These are phyloP conservation scores for Zygaena filipendulae DNA, from an alignment of 2,888 invertebrate species.

Conservation along the genomic window DNA sequence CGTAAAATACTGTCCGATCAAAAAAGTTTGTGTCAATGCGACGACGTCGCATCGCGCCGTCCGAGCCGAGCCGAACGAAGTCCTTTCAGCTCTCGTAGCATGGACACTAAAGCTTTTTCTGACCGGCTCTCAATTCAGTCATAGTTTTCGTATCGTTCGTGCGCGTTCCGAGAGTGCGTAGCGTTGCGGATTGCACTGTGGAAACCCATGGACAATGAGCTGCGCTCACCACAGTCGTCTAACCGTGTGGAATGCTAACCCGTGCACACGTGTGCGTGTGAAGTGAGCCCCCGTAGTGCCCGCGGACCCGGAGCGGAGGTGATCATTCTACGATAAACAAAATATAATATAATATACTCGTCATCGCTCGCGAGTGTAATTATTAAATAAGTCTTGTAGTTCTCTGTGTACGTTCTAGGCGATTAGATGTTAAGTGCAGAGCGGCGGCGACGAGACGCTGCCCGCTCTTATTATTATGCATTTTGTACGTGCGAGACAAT, in stretches of 20 bases:
- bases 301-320: constrained; percentile 15
- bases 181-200: constrained; percentile 37
- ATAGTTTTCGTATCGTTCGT: too few relatives aligned
- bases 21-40: too few relatives aligned
- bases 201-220: constrained; percentile 54
- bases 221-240: constrained; percentile 57
- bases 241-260: constrained; percentile 59
- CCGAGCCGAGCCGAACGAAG: too few relatives aligned
- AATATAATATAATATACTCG: too few relatives aligned
- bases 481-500: constrained; percentile 64
- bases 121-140: too few relatives aligned
- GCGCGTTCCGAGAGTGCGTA: constrained; percentile 28
- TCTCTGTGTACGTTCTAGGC: constrained; percentile 23
- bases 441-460: constrained; percentile 7
- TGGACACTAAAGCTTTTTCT: too few relatives aligned
- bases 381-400: constrained; percentile 18
- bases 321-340: constrained; percentile 5
- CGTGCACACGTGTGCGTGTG: constrained; percentile 43
- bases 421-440: constrained; percentile 23
- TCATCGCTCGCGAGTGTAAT: too few relatives aligned
- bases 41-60: too few relatives aligned
- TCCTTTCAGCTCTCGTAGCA: too few relatives aligned
- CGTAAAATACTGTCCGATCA: too few relatives aligned
- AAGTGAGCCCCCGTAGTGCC: constrained; percentile 35
- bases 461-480: constrained; percentile 34